A percentile compares a stretch with the other conserved stretches of the same genome.
Conservation (phyloP, 2,888 invertebrate genomes). For the Xestoiulus laeticollis region DNA sequence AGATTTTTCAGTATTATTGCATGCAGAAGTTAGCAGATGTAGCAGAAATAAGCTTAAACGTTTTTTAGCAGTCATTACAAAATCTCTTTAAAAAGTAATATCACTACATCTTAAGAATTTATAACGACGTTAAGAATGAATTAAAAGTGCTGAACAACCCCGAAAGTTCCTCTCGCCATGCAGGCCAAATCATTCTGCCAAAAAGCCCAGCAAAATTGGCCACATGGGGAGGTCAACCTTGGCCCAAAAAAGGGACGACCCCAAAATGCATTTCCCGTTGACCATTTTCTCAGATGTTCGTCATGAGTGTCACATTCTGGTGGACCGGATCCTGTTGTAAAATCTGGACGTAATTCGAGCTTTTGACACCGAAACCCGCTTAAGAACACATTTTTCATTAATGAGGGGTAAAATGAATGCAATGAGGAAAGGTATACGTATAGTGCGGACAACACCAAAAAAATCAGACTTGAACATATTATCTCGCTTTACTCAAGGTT, state of each 20-base stretch:
- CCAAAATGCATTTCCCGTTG: background rate
- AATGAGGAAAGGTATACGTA: background rate
- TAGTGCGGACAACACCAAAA: background rate
- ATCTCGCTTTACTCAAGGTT: background rate
- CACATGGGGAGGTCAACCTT: background rate
- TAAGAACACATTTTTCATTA: background rate
- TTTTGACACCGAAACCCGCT: background rate
- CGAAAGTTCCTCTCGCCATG: background rate
- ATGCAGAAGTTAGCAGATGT: no score
- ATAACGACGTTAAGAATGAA: background rate
- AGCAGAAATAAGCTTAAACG: background rate
- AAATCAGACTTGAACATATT: background rate
- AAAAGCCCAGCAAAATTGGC: background rate
- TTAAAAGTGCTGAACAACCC: slow-evolving; percentile 6
- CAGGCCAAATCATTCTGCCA: no score
- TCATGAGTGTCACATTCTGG: background rate
- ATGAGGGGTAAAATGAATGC: slow-evolving; percentile 21
- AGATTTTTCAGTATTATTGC: no score
- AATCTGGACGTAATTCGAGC: background rate
- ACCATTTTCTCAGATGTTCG: slow-evolving; percentile 3
- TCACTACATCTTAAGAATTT: background rate
- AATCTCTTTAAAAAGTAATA: background rate
- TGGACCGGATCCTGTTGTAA: background rate
- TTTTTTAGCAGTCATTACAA: background rate
- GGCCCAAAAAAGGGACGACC: background rate